Evolutionary conservation across 2,888 invertebrate species (phyloP).

Genomic region (Mimas tiliae): DNA sequence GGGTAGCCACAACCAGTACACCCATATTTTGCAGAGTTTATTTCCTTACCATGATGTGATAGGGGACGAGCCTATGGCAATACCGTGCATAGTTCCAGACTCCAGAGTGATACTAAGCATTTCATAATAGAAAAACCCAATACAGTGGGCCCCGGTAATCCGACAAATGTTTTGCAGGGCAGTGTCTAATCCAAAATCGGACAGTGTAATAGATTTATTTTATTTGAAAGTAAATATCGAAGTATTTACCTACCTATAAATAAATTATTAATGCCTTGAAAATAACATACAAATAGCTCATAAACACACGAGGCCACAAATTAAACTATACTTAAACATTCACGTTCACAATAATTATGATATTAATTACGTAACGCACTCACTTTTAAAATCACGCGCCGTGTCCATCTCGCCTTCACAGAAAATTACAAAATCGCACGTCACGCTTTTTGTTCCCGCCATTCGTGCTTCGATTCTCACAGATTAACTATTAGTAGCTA

Average conservation of each 20-base stretch:
- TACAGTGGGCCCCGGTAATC: too few species aligned
- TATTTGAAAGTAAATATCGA: too few species aligned
- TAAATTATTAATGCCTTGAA: neutral
- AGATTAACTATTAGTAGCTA: too few species aligned
- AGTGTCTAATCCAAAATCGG: neutral
- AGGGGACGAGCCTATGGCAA: too few species aligned
- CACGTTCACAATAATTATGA: slow-evolving; percentile 11
- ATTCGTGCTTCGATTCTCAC: slow-evolving; percentile 11
- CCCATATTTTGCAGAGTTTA: too few species aligned
- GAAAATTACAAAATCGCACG: slow-evolving; percentile 23
- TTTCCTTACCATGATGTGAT: too few species aligned
- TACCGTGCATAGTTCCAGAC: too few species aligned
- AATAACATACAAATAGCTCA: neutral
- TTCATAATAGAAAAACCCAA: too few species aligned
- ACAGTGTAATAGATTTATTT: too few species aligned
- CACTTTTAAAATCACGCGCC: slow-evolving; percentile 21
- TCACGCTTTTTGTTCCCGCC: slow-evolving; percentile 24
- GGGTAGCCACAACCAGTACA: too few species aligned
- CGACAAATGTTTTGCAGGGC: too few species aligned
- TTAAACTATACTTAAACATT: slow-evolving; percentile 5
- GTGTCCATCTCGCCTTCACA: slow-evolving; percentile 21
- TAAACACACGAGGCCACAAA: slow-evolving; percentile 6
- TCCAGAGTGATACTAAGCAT: too few species aligned
- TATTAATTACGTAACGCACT: slow-evolving; percentile 20
- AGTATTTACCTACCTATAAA: neutral